Evolutionary conservation across 2,888 invertebrate genomes (phyloP).

Genomic region (Maniola hyperantus): DNA sequence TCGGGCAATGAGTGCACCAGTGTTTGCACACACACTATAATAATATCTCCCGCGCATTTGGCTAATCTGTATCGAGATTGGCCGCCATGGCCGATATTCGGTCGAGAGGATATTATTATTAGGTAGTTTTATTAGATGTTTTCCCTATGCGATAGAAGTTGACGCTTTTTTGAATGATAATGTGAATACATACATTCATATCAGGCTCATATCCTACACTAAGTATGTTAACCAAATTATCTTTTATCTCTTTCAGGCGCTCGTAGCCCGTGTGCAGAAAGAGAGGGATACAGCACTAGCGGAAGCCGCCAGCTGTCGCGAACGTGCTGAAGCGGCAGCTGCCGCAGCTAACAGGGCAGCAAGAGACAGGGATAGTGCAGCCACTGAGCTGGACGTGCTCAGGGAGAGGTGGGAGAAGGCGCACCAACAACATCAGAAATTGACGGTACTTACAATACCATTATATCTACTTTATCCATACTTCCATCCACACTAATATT

Average conservation of each 20-base stretch:
- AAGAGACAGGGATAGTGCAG: constrained; percentile 91
- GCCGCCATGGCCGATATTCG: too few relatives aligned
- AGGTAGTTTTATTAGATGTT: too few relatives aligned
- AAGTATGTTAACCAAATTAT: neutral
- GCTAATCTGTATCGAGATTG: too few relatives aligned
- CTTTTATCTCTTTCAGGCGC: constrained; percentile 77
- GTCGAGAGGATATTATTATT: too few relatives aligned
- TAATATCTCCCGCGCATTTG: too few relatives aligned
- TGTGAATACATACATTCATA: too few relatives aligned
- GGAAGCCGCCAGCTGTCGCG: constrained; percentile 91
- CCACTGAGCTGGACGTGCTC: constrained; percentile 92
- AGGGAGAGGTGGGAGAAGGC: constrained; percentile 95
- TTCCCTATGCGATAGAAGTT: too few relatives aligned
- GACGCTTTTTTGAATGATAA: too few relatives aligned
- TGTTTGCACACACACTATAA: too few relatives aligned
- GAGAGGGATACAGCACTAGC: constrained; percentile 92
- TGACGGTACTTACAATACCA: constrained; percentile 82
- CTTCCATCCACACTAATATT: too few relatives aligned
- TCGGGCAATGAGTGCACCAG: too few relatives aligned
- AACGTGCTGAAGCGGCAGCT: constrained; percentile 91
- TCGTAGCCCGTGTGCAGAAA: constrained; percentile 91
- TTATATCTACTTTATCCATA: neutral
- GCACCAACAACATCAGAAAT: constrained; percentile 91
- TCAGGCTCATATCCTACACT: neutral
- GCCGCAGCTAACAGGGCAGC: constrained; percentile 91